Percentiles rank a stretch among this genome's conserved stretches.
Evolutionary conservation across 2,797 vertebrate species (phyloP).

Genomic region (Hirundo rustica): DNA sequence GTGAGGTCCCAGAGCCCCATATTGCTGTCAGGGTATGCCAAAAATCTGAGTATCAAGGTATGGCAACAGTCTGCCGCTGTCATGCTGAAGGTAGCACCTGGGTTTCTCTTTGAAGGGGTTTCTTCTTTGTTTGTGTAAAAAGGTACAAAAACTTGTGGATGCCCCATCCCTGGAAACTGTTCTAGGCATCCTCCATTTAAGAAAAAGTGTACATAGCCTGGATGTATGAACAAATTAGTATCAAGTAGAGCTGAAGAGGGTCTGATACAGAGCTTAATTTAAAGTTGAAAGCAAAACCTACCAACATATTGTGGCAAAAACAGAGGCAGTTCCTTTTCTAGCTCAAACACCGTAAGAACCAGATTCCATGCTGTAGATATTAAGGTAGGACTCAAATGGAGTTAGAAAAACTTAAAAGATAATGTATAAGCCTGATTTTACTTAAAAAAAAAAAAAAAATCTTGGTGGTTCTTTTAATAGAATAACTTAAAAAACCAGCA

Average conservation of each 20-base stretch:
- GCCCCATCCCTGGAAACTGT: not conserved
- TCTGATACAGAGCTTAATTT: not conserved
- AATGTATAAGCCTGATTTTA: not conserved
- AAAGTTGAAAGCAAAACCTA: not conserved
- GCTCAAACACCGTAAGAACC: not conserved
- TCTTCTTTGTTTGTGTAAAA: not conserved
- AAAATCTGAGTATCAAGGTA: not conserved
- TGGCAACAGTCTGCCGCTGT: not conserved
- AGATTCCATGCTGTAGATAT: not conserved
- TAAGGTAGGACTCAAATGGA: not conserved
- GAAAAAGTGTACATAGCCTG: not conserved
- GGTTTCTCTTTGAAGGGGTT: not conserved
- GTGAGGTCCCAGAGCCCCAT: accelerated
- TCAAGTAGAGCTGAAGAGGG: not conserved
- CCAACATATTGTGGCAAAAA: not conserved
- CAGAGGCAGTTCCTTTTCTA: not conserved
- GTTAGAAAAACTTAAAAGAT: not conserved
- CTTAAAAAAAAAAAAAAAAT: not conserved
- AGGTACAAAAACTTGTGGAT: not conserved
- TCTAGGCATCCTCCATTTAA: not conserved
- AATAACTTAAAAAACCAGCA: not conserved
- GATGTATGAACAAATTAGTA: not conserved
- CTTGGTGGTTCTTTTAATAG: not conserved
- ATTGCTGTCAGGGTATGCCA: not conserved
- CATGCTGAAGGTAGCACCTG: not conserved